phyloP scores from a whole-genome alignment of 2,888 invertebrate species.

The Orchestes rusci region DNA sequence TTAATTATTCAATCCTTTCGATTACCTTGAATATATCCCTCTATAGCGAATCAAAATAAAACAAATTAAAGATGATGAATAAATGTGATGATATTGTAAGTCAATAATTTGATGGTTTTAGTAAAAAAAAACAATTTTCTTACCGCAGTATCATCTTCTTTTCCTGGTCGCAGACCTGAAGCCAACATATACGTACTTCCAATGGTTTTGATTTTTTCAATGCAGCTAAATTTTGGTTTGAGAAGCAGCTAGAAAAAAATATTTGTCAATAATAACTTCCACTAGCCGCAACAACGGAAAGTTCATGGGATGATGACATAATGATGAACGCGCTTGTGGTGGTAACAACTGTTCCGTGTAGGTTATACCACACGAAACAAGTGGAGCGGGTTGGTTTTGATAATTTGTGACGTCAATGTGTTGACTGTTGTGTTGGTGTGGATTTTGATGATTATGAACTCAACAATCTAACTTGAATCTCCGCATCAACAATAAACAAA shows the following conservation, averaged over 20 bases:
- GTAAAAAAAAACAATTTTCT: conserved; percentile 31
- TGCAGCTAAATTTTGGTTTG: conserved; percentile 90
- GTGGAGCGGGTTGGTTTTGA: too few relatives aligned
- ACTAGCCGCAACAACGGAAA: too few relatives aligned
- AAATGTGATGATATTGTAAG: neutral
- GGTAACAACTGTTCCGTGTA: too few relatives aligned
- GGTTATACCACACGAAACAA: too few relatives aligned
- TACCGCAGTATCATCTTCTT: conserved; percentile 68
- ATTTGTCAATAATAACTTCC: conserved; percentile 13
- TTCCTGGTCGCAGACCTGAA: conserved; percentile 83
- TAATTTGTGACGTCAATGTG: too few relatives aligned
- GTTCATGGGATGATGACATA: too few relatives aligned
- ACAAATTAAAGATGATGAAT: conserved; percentile 8
- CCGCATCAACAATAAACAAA: too few relatives aligned
- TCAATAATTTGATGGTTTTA: neutral
- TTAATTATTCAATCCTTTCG: neutral
- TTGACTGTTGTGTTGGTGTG: too few relatives aligned
- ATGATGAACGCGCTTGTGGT: too few relatives aligned
- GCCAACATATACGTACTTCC: conserved; percentile 98
- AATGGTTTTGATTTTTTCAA: conserved; percentile 98
- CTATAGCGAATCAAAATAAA: too few relatives aligned
- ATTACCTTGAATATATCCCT: conserved; percentile 33
- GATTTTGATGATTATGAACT: too few relatives aligned
- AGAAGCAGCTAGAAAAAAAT: conserved; percentile 61
- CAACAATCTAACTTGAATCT: too few relatives aligned